Evolutionary conservation across 2,888 invertebrate species (phyloP).

Genomic region (Heliconius cydno): DNA sequence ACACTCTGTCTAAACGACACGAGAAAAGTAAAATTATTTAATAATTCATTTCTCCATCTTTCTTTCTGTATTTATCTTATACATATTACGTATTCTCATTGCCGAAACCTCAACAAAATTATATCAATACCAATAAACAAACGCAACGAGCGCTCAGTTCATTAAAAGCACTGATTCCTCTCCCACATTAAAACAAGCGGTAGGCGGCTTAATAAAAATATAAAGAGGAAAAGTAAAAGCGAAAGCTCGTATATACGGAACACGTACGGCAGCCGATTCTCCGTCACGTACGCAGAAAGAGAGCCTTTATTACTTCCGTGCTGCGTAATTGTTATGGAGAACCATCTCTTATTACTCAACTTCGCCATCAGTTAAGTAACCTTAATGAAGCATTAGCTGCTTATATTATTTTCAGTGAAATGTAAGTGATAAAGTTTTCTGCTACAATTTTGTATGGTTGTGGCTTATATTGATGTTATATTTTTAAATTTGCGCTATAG

Average conservation of each 20-base stretch:
- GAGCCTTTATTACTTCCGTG: slow-evolving; percentile 80
- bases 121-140: slow-evolving; percentile 16
- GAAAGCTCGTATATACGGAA: slow-evolving; percentile 63
- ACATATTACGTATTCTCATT: neutral
- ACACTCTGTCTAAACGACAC: neutral
- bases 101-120: neutral
- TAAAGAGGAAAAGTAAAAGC: slow-evolving; percentile 60
- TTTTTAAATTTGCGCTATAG: no score
- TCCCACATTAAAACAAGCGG: slow-evolving; percentile 40
- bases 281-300: slow-evolving; percentile 74
- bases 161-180: slow-evolving; percentile 36
- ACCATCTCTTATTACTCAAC: slow-evolving; percentile 73
- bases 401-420: slow-evolving; percentile 27
- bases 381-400: slow-evolving; percentile 55
- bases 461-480: no score
- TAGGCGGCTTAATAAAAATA: slow-evolving; percentile 49
- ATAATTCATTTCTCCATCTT: neutral
- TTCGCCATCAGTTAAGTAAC: slow-evolving; percentile 61
- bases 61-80: neutral
- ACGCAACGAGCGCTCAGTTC: slow-evolving; percentile 9
- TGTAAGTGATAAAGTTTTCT: slow-evolving; percentile 6
- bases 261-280: slow-evolving; percentile 74
- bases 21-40: neutral
- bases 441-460: neutral
- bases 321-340: slow-evolving; percentile 78